Evolutionary conservation across 2,888 invertebrate species (phyloP).

Genomic region (Fissipunctia ypsillon): DNA sequence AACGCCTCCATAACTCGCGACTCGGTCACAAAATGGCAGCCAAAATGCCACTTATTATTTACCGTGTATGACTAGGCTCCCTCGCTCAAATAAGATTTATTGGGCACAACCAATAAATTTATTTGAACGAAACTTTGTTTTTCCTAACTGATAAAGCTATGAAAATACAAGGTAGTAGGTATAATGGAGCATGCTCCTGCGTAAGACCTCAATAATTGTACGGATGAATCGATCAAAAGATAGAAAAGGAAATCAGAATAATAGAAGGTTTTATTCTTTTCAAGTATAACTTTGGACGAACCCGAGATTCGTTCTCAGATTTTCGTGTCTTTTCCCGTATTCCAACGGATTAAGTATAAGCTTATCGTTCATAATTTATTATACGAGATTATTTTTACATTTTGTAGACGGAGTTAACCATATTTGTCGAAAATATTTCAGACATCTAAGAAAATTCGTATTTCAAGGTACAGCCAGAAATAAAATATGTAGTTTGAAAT

Average conservation of each 20-base stretch:
- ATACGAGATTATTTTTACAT: background rate
- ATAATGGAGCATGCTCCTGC: constrained; percentile 50
- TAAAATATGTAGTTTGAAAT: background rate
- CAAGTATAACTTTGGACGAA: background rate
- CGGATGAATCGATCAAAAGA: constrained; percentile 13
- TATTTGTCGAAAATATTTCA: background rate
- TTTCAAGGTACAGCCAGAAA: background rate
- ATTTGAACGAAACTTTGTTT: constrained; percentile 53
- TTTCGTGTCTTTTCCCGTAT: constrained; percentile 14
- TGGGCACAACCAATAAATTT: constrained; percentile 51
- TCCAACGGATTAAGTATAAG: constrained; percentile 1
- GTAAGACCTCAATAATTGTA: constrained; percentile 52
- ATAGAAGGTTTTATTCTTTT: constrained; percentile 8
- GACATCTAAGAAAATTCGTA: background rate
- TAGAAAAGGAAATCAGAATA: background rate
- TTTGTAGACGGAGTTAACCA: background rate
- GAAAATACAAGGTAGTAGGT: constrained; percentile 23
- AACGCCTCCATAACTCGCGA: background rate
- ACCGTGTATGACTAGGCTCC: constrained; percentile 51
- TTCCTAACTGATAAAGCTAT: constrained; percentile 47
- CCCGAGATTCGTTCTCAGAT: background rate
- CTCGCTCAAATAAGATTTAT: constrained; percentile 52
- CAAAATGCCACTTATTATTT: constrained; percentile 41
- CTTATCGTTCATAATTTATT: background rate
- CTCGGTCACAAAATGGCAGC: constrained; percentile 18